phyloP scores from a whole-genome alignment of 2,888 invertebrate genomes.

The Tenthredo distinguenda region DNA sequence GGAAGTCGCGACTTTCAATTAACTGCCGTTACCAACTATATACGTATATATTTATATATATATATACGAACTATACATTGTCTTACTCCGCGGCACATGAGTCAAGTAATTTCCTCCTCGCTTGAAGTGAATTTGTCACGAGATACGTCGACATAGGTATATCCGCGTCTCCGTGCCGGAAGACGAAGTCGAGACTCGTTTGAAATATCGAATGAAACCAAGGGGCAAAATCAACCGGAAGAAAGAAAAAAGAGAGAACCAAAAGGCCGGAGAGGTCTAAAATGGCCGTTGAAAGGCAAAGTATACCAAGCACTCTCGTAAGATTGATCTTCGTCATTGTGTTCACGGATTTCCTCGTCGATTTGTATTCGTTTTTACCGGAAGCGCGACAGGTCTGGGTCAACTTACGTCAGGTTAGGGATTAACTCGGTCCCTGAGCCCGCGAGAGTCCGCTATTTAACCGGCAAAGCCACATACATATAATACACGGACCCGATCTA shows the following conservation, averaged over 20 bases:
- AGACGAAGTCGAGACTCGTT: neutral
- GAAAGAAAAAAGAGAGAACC: neutral
- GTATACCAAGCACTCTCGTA: neutral
- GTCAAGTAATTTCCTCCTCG: conserved; percentile 5
- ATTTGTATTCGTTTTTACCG: conserved; percentile 32
- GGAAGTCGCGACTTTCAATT: conserved; percentile 49
- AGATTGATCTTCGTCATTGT: neutral
- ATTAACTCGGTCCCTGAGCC: conserved; percentile 58
- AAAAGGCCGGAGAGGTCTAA: too few relatives aligned
- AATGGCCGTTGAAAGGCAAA: neutral
- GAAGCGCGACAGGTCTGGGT: conserved; percentile 60
- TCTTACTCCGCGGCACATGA: conserved; percentile 32
- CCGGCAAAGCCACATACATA: conserved; percentile 39
- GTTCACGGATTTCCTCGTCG: neutral
- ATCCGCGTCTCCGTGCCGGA: neutral
- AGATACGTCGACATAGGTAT: neutral
- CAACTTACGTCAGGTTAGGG: conserved; percentile 75
- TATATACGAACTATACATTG: neutral
- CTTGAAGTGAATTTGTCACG: conserved; percentile 1
- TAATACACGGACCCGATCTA: conserved; percentile 48
- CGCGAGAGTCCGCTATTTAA: conserved; percentile 50
- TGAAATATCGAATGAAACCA: neutral
- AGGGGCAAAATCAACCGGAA: neutral
- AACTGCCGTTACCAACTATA: conserved; percentile 47
- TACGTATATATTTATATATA: neutral